Evolutionary conservation across 2,113 vertebrate genomes (phyloP), one percentile per base, ranked within the genome.

Genomic region (Tretioscincus oriximinensis): DNA sequence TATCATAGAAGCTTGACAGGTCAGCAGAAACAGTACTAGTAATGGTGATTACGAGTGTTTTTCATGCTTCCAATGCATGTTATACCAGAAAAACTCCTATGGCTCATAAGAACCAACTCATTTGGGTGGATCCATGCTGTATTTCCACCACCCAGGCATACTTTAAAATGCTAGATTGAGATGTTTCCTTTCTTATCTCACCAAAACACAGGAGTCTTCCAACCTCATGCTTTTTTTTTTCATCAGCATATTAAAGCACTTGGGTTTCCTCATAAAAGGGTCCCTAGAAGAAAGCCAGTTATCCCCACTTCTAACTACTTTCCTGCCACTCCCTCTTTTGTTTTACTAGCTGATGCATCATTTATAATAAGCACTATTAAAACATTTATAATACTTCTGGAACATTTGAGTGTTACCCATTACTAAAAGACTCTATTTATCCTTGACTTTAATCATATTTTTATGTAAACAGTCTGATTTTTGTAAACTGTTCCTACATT

Each of bases 51-150:
- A 68, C n/a, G 28, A 7, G 49, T 3, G 51, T n/a, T n/a, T 60
- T 81, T 81, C 2, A 4, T 29, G 24, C 9, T 77, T 78, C 47
- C 64, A 61, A 54, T 66, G 54, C 1, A 1, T 54, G 71, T 73
- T 47, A 24, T 74, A 22, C 49, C 54, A 72, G 75, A 73, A 83
- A 83, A 83, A 79, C 81, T 76, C 49, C 76, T 79, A 49, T 78
- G 35, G 31, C 47, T 73, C 45, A 21, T 68, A 31, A 67, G 65
- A 51, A 64, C 0, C 35, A 72, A 1, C 7, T 0, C 16, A 24
- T 9, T 45, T 28, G 29, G 63, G 67, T 64, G 29, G 45, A 28
- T 76, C 61, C 63, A 26, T 47, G 70, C 24, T 11, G n/a, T 18
- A 65, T n/a, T 41, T 73, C 49, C 60, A 45, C 65, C 51, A 45